These are phyloP conservation scores for Athalia cordata DNA, from an alignment of 2,888 invertebrate species.

Conservation along the genomic window DNA sequence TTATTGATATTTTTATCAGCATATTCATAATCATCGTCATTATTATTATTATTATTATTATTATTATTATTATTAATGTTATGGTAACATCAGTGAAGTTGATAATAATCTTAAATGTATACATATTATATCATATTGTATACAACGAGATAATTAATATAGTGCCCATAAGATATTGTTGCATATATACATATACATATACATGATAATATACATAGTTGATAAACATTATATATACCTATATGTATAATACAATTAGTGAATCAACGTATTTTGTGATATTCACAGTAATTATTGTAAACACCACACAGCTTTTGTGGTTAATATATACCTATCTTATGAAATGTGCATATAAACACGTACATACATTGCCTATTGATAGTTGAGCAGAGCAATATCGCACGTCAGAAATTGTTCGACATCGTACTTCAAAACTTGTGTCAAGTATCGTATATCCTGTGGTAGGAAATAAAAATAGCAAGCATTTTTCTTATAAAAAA, in stretches of 20 bases:
- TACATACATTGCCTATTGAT: constrained; percentile 8
- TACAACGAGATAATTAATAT: constrained; percentile 3
- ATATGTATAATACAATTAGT: constrained; percentile 28
- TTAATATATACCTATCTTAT: constrained; percentile 4
- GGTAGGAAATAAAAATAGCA: not conserved
- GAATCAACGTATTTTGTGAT: constrained; percentile 40
- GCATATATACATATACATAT: not conserved
- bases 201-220: constrained; percentile 1
- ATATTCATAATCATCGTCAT: not conserved
- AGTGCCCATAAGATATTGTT: constrained; percentile 7
- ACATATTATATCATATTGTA: constrained; percentile 27
- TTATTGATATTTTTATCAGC: not conserved
- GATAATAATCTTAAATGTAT: constrained; percentile 18
- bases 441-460: no score
- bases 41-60: not conserved
- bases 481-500: no score
- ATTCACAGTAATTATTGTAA: constrained; percentile 40
- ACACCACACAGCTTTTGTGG: constrained; percentile 32
- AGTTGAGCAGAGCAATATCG: not conserved
- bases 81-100: not conserved
- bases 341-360: not conserved
- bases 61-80: not conserved
- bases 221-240: constrained; percentile 13
- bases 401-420: no score
- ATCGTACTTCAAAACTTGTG: no score